Base-by-base conservation (phyloP, 2,113 vertebrate species). In the Festucalex cinctus region DNA sequence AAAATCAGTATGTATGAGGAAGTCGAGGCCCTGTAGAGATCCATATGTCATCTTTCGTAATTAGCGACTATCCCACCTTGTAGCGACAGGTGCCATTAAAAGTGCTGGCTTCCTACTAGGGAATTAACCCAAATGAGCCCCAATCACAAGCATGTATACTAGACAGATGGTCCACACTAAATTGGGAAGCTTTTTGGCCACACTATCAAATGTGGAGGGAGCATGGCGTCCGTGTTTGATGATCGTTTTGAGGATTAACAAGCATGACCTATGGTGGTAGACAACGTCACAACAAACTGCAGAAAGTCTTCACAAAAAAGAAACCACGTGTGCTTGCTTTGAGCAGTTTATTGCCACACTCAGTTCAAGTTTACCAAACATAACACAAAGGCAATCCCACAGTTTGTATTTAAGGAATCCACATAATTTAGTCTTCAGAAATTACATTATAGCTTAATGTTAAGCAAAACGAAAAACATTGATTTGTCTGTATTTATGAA, bases 81-180 rank as follows among this genome's bases (percentile, higher is more conserved):
- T 28, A 16, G 53, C 6, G 24, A 56, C 24, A 56, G 24, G 53
- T 56, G 14, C 53, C 53, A 56, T 56, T 1, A 28, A 28, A 56
- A 56, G 5, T 28, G 24, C 24, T 8, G 19, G 19, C 17, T 48
- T 48, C 46, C 19, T 48, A 14, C 24, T 28, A 6, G 24, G 24
- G 13, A 56, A 56, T 56, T 24, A 54, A 54, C 51, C 22, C 51
- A 54, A 24, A 54, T 22, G 51, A 54, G 51, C 22, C 51, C 51
- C 51, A 54, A 54, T 26, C 51, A 13, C 3, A 54, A 54, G 22
- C n/a, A 1, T 10, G 51, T 54, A 26, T 12, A 54, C 51, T 10
- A 26, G 51, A 54, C 51, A 54, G 51, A 54, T 54, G 51, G 51
- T 54, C 24, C 22, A 26, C 51, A 54, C 51, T 54, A 54, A 54